Percentiles rank a stretch among this genome's conserved stretches.
Conservation (phyloP, 2,888 invertebrate species). For the Leptopilina syphax region DNA sequence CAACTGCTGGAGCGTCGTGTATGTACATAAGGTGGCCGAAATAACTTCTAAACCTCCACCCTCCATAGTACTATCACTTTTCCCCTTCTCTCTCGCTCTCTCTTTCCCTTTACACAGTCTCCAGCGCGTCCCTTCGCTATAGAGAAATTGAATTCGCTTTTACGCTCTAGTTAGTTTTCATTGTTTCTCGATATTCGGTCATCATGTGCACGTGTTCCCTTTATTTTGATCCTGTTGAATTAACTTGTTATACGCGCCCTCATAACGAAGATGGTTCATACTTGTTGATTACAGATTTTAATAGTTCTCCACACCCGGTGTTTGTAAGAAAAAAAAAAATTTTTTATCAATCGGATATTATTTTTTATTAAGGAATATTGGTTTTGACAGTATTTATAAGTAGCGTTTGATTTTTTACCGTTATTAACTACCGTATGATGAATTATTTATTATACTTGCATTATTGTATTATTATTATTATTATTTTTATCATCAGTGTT, state of each 20-base stretch:
- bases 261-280: slow-evolving; percentile 2
- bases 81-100: too few species aligned
- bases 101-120: too few species aligned
- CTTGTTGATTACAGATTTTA: slow-evolving; percentile 7
- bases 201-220: slow-evolving; percentile 36
- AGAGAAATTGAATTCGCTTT: slow-evolving; percentile 37
- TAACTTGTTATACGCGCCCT: slow-evolving; percentile 6
- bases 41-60: slow-evolving; percentile 26
- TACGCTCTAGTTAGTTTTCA: slow-evolving; percentile 38
- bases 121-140: background rate
- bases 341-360: too few species aligned
- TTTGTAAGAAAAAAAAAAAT: too few species aligned
- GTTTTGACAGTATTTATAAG: too few species aligned
- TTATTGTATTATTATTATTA: too few species aligned
- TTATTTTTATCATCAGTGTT: too few species aligned
- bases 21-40: slow-evolving; percentile 37
- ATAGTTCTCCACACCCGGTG: background rate
- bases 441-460: too few species aligned
- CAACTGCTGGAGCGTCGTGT: slow-evolving; percentile 7
- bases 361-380: too few species aligned
- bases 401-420: too few species aligned
- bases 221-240: slow-evolving; percentile 34
- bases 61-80: too few species aligned
- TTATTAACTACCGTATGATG: too few species aligned
- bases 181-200: slow-evolving; percentile 40